A percentile compares a stretch with the other conserved stretches of the same genome.
Conservation (phyloP, 92 coral and sea anemone species). For the Phenganax marumi region DNA sequence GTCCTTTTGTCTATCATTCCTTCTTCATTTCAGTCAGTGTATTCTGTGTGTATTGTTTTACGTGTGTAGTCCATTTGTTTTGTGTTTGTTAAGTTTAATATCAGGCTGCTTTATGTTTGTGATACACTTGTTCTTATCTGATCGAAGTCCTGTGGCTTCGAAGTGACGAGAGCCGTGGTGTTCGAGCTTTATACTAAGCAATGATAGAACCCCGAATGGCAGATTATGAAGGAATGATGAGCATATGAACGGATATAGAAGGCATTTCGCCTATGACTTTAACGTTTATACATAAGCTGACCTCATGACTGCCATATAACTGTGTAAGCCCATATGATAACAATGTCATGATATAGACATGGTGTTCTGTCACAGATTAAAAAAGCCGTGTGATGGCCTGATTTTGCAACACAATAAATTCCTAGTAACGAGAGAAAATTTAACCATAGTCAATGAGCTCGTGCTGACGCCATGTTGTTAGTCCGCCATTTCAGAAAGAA, state of each 20-base stretch:
- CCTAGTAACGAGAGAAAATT: too few relatives aligned
- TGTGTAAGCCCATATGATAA: neutral
- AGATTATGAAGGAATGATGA: constrained; percentile 35
- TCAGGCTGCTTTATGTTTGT: neutral
- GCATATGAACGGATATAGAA: constrained; percentile 45
- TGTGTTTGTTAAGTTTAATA: constrained; percentile 12
- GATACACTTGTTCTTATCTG: constrained; percentile 95
- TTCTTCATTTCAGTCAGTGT: neutral
- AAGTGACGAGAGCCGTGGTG: constrained; percentile 72
- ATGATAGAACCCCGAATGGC: constrained; percentile 49
- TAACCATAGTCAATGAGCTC: too few relatives aligned
- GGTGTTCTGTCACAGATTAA: too few relatives aligned
- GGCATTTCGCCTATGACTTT: constrained; percentile 38
- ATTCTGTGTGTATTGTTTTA: neutral
- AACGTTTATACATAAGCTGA: constrained; percentile 1
- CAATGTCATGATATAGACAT: neutral
- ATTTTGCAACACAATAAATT: too few relatives aligned
- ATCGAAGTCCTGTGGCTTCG: constrained; percentile 60
- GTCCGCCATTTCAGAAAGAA: too few relatives aligned
- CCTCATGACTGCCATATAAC: constrained; percentile 17
- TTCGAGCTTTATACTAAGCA: constrained; percentile 52
- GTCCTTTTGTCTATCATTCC: too few relatives aligned
- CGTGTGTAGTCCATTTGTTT: neutral
- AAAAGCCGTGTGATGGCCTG: too few relatives aligned
- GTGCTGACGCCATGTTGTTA: too few relatives aligned